A percentile compares a stretch with the other conserved stretches of the same genome.
phyloP scores from a whole-genome alignment of 1,140 invertebrate species.

The Cydia splendana region DNA sequence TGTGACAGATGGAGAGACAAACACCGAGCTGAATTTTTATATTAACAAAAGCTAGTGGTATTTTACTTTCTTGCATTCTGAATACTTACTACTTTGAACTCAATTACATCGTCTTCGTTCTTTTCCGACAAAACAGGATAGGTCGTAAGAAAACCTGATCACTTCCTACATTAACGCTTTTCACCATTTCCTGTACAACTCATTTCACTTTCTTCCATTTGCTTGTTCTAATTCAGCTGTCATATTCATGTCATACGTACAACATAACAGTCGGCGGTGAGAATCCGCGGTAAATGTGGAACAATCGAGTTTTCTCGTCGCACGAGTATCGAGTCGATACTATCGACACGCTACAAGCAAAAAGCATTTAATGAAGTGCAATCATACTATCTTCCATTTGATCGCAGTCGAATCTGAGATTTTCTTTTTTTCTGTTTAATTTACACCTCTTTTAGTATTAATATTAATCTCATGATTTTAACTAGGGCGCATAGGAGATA shows the following conservation, averaged over 20 bases:
- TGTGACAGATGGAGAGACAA: too few relatives aligned
- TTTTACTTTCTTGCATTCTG: too few relatives aligned
- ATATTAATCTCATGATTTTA: neutral
- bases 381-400: conserved; percentile 22
- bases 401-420: neutral
- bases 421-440: neutral
- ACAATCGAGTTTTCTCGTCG: conserved; percentile 27
- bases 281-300: neutral
- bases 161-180: conserved; percentile 21
- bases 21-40: too few relatives aligned
- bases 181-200: neutral
- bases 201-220: conserved; percentile 12
- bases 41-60: too few relatives aligned
- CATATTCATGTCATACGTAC: neutral
- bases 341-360: neutral
- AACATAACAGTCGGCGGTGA: neutral
- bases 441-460: conserved; percentile 1
- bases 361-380: conserved; percentile 27
- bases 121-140: conserved; percentile 8
- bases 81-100: too few relatives aligned
- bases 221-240: conserved; percentile 16
- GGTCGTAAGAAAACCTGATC: conserved; percentile 9
- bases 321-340: neutral
- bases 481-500: too few relatives aligned
- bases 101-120: neutral